phyloP scores from a whole-genome alignment of 2,888 invertebrate species.

The Urechis unicinctus region DNA sequence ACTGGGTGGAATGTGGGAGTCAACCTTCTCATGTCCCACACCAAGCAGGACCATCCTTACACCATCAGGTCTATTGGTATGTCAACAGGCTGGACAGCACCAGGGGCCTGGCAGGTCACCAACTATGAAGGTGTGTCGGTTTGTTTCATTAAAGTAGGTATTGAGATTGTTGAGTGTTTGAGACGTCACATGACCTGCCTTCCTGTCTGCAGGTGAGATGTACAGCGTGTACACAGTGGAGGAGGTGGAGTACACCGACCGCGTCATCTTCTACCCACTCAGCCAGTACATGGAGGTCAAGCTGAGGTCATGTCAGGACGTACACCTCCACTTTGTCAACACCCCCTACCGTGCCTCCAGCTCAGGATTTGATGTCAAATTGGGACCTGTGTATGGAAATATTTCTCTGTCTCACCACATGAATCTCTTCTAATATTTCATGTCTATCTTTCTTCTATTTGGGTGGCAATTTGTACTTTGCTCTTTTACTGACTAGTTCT shows the following conservation, averaged over 20 bases:
- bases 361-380: background rate
- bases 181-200: too few species aligned
- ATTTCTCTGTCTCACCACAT: background rate
- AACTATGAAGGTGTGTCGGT: conserved; percentile 6
- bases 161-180: background rate
- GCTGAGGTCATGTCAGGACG: background rate
- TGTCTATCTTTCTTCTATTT: too few species aligned
- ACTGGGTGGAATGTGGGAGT: conserved; percentile 6
- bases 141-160: too few species aligned
- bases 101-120: conserved; percentile 3
- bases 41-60: conserved; percentile 5
- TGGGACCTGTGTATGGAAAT: too few species aligned
- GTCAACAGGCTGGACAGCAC: conserved; percentile 7
- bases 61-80: conserved; percentile 7
- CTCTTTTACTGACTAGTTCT: too few species aligned
- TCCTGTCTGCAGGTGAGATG: background rate
- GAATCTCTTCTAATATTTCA: background rate
- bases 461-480: too few species aligned
- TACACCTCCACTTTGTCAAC: background rate
- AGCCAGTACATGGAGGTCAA: background rate
- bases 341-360: background rate
- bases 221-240: background rate
- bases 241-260: background rate
- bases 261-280: background rate
- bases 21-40: conserved; percentile 7